These are phyloP conservation scores for mouse (Mus musculus) DNA, from an alignment of 2,113 vertebrate species.

Conservation along the genomic window DNA sequence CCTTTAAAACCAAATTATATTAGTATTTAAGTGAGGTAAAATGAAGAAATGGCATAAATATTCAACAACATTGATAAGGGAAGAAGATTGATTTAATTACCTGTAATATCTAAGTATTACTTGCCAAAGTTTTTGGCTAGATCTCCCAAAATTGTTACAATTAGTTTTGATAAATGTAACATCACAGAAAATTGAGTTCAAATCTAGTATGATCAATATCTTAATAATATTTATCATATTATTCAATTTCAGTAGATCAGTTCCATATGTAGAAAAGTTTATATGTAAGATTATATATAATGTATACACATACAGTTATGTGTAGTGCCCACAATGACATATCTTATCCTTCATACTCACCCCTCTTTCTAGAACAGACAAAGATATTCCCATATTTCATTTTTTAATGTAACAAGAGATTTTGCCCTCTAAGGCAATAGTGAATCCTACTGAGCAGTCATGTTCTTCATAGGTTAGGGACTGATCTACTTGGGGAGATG, in stretches of 20 bases:
- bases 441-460: background rate
- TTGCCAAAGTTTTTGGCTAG: background rate
- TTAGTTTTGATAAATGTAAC: background rate
- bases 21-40: background rate
- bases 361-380: background rate
- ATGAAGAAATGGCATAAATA: background rate
- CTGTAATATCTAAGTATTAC: background rate
- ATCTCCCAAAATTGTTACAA: background rate
- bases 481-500: background rate
- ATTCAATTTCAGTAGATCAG: background rate
- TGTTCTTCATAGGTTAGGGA: background rate
- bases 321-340: background rate
- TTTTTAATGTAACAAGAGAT: background rate
- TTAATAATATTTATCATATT: background rate
- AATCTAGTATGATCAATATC: background rate
- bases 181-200: background rate
- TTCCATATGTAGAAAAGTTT: constrained; percentile 1
- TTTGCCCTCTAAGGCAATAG: background rate
- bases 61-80: background rate
- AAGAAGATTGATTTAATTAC: background rate
- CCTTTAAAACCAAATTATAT: background rate
- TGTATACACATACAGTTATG: background rate
- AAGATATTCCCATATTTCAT: background rate
- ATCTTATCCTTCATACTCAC: no score
- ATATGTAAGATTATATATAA: background rate